These are phyloP conservation scores for Sabellastarte sp. DNA, from an alignment of 2,888 invertebrate species.

Conservation along the genomic window DNA sequence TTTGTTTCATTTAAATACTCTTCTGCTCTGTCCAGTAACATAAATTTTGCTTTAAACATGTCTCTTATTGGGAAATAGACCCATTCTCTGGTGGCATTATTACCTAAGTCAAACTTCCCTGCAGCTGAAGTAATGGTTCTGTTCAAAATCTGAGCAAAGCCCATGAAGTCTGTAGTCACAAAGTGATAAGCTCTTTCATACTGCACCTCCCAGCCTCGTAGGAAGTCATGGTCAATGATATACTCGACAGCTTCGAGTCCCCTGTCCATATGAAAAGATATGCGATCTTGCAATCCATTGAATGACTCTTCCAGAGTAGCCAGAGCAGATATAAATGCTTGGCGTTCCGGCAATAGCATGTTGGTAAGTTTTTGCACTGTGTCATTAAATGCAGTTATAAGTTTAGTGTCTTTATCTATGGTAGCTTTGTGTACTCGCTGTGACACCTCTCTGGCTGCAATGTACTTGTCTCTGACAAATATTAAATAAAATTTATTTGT, in stretches of 20 bases:
- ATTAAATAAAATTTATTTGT: no score
- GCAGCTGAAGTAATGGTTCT: no score
- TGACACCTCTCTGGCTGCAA: slow-evolving; percentile 1
- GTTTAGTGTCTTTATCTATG: background rate
- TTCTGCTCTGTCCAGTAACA: background rate
- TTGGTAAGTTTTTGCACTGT: no score
- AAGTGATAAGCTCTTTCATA: slow-evolving; percentile 11
- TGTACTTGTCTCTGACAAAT: no score
- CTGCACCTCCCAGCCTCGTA: slow-evolving; percentile 13
- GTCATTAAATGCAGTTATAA: background rate
- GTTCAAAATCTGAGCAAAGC: background rate
- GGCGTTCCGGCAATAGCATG: no score
- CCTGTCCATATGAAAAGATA: slow-evolving; percentile 9
- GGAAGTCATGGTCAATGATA: slow-evolving; percentile 16
- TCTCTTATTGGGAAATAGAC: background rate
- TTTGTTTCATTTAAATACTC: background rate
- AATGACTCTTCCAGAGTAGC: background rate
- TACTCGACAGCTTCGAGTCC: slow-evolving; percentile 15
- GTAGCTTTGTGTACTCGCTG: background rate
- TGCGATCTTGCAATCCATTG: background rate
- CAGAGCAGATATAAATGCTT: background rate
- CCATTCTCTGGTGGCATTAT: background rate
- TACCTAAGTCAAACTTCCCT: background rate
- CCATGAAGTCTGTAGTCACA: slow-evolving; percentile 9
- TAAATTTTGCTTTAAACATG: background rate